Percentiles rank a stretch among this genome's conserved stretches.
Conservation (phyloP, 2,888 invertebrate genomes). For the Linnaemya vulpina region DNA sequence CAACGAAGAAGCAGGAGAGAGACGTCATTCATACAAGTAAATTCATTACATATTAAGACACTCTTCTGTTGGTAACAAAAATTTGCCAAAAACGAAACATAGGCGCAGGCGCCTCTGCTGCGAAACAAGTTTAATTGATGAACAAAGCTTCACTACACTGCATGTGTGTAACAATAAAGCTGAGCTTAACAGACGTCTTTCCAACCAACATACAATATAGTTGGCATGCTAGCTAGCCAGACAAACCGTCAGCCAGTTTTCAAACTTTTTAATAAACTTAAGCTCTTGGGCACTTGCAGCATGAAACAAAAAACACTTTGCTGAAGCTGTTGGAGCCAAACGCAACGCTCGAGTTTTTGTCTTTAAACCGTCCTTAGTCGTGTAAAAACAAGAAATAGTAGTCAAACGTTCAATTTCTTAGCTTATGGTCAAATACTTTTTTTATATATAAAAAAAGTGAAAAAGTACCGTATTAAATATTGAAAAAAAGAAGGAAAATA, state of each 20-base stretch:
- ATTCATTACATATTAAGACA: constrained; percentile 44
- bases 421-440: constrained; percentile 62
- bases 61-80: constrained; percentile 35
- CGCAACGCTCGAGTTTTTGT: constrained; percentile 75
- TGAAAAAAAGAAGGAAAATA: constrained; percentile 39
- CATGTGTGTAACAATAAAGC: constrained; percentile 49
- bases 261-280: constrained; percentile 53
- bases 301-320: constrained; percentile 77
- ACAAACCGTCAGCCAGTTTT: constrained; percentile 28
- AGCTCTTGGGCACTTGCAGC: constrained; percentile 72
- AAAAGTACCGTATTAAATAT: constrained; percentile 52
- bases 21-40: not conserved
- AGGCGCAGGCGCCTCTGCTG: constrained; percentile 69
- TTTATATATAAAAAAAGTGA: constrained; percentile 73
- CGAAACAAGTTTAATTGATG: constrained; percentile 65
- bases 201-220: constrained; percentile 25
- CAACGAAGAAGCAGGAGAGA: constrained; percentile 33
- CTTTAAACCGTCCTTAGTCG: constrained; percentile 70
- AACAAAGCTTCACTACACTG: constrained; percentile 19
- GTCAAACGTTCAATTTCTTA: constrained; percentile 46
- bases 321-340: constrained; percentile 79
- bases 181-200: constrained; percentile 49
- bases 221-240: constrained; percentile 4
- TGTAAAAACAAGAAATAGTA: constrained; percentile 38
- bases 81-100: constrained; percentile 46